phyloP scores from a whole-genome alignment of 2,113 vertebrate species.

The Chaenocephalus aceratus region DNA sequence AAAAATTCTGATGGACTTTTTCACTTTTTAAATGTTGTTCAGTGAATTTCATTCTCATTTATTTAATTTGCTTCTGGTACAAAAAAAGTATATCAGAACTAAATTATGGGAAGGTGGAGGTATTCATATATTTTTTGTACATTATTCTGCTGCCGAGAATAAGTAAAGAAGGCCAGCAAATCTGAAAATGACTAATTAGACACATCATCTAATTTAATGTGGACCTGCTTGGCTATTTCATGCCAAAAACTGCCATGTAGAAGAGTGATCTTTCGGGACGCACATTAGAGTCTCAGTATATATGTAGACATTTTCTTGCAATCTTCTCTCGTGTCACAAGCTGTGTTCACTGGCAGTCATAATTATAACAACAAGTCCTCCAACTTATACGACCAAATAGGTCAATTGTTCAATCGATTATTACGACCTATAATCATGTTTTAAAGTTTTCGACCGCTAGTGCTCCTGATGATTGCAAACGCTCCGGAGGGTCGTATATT shows the following conservation, averaged over 20 bases:
- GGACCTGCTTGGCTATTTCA: slow-evolving; percentile 47
- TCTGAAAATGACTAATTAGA: slow-evolving; percentile 52
- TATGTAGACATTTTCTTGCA: slow-evolving; percentile 42
- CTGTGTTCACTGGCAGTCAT: slow-evolving; percentile 47
- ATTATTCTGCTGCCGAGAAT: slow-evolving; percentile 2
- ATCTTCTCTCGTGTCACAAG: slow-evolving; percentile 36
- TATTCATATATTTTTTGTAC: background rate
- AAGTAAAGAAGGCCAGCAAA: slow-evolving; percentile 1
- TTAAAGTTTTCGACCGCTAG: too few relatives aligned
- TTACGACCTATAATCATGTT: too few relatives aligned
- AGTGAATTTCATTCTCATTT: background rate
- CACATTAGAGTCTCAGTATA: slow-evolving; percentile 44
- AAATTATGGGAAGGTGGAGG: background rate
- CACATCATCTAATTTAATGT: slow-evolving; percentile 45
- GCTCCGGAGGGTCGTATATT: too few relatives aligned
- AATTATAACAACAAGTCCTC: slow-evolving; percentile 16
- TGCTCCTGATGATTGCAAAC: too few relatives aligned
- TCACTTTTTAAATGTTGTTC: background rate
- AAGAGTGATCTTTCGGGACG: slow-evolving; percentile 65
- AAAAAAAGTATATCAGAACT: background rate
- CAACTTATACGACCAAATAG: too few relatives aligned
- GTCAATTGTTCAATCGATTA: too few relatives aligned
- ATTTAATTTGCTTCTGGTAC: background rate
- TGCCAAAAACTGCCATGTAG: slow-evolving; percentile 55
- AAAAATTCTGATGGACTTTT: background rate